Percentiles rank a stretch among this genome's conserved stretches.
Evolutionary conservation across 2,888 invertebrate species (phyloP).

Genomic region (Beris morrisii): DNA sequence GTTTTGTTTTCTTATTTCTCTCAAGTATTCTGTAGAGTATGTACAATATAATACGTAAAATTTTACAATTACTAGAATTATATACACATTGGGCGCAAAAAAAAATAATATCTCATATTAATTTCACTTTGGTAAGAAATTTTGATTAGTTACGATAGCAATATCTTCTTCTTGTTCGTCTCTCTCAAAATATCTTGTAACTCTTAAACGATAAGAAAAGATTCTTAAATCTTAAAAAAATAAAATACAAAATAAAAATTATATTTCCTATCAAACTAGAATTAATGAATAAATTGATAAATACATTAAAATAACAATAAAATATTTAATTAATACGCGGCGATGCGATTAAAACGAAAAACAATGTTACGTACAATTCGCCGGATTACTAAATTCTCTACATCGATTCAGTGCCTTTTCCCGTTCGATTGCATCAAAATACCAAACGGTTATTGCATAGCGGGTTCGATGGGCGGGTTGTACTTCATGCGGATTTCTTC

Average conservation of each 20-base stretch:
- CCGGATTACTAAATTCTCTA: conserved; percentile 39
- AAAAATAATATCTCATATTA: conserved; percentile 7
- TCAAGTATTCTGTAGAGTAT: conserved; percentile 24
- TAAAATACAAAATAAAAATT: conserved; percentile 1
- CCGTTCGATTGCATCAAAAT: conserved; percentile 83
- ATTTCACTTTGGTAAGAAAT: conserved; percentile 28
- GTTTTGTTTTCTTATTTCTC: conserved; percentile 15
- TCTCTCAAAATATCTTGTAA: too few relatives aligned
- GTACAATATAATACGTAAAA: conserved; percentile 17
- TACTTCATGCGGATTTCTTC: conserved; percentile 96
- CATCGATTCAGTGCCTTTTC: conserved; percentile 64
- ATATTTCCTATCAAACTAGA: conserved; percentile 1
- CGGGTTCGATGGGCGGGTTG: conserved; percentile 87
- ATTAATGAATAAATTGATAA: conserved; percentile 20
- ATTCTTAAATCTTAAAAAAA: too few relatives aligned
- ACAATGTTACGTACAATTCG: conserved; percentile 35
- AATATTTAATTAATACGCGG: neutral
- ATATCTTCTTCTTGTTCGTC: neutral
- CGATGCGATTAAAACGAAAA: neutral
- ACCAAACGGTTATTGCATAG: conserved; percentile 92
- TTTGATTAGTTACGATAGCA: conserved; percentile 2
- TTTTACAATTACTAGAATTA: conserved; percentile 10
- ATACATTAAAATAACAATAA: conserved; percentile 27
- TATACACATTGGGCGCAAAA: conserved; percentile 14
- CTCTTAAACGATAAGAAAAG: too few relatives aligned